Percentiles rank a stretch among this genome's conserved stretches.
These are phyloP conservation scores for Tyrannus savana DNA, from an alignment of 2,113 vertebrate species.

Conservation along the genomic window DNA sequence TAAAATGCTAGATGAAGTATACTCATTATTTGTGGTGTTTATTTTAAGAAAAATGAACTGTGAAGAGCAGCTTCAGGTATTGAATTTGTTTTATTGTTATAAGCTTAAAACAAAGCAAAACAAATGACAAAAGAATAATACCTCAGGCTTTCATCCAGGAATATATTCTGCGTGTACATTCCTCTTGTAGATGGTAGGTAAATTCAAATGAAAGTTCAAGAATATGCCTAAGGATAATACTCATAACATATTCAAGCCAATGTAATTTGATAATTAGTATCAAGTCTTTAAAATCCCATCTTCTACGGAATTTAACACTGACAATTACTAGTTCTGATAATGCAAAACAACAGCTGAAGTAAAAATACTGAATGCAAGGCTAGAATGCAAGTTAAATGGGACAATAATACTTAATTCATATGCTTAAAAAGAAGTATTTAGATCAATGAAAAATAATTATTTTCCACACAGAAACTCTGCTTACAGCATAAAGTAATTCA, in stretches of 20 bases:
- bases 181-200: not conserved
- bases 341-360: not conserved
- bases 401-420: not conserved
- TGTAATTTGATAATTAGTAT: not conserved
- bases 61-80: not conserved
- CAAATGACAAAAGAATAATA: not conserved
- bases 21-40: not conserved
- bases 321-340: not conserved
- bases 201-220: not conserved
- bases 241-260: not conserved
- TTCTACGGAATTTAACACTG: not conserved
- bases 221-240: not conserved
- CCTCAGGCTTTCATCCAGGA: not conserved
- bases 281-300: not conserved
- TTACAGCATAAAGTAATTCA: not conserved
- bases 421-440: not conserved
- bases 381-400: not conserved
- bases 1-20: not conserved
- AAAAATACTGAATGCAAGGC: not conserved
- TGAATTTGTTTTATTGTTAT: not conserved
- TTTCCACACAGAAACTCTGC: not conserved
- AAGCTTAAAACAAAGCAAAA: not conserved
- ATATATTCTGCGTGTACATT: not conserved
- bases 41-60: not conserved
- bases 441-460: not conserved